Evolutionary conservation across 2,797 vertebrate species (phyloP).

Genomic region (Sphaeramia orbicularis): DNA sequence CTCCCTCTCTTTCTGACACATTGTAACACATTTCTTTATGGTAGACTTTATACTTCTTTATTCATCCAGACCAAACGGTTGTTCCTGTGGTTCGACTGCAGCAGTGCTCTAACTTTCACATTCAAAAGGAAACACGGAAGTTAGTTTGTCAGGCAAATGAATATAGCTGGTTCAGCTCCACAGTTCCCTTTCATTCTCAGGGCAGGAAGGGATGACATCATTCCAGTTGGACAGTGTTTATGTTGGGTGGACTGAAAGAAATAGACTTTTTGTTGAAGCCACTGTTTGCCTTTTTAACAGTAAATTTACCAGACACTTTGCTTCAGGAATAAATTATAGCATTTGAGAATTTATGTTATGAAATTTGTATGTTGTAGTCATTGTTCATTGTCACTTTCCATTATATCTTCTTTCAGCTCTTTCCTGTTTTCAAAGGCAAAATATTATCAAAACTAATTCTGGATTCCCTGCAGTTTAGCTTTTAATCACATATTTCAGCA

Average conservation of each 20-base stretch:
- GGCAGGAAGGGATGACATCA: conserved; percentile 59
- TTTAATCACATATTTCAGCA: conserved; percentile 9
- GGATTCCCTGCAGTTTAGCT: not conserved
- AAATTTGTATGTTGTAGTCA: too few relatives aligned
- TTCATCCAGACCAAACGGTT: not conserved
- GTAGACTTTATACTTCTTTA: not conserved
- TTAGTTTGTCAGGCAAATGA: conserved; percentile 69
- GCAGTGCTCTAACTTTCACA: conserved; percentile 26
- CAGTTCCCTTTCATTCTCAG: conserved; percentile 43
- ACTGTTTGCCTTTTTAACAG: not conserved
- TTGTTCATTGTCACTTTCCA: too few relatives aligned
- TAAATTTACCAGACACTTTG: not conserved
- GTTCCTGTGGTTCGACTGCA: conserved; percentile 23
- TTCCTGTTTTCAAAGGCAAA: too few relatives aligned
- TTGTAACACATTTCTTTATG: conserved; percentile 20
- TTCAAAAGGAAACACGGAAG: conserved; percentile 58
- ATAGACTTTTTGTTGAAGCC: not conserved
- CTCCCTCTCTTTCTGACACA: conserved; percentile 20
- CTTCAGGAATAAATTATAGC: not conserved
- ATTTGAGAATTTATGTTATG: too few relatives aligned
- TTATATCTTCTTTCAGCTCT: too few relatives aligned
- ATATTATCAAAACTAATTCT: too few relatives aligned
- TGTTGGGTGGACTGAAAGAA: conserved; percentile 13
- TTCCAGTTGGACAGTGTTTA: conserved; percentile 24
- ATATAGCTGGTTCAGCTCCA: conserved; percentile 20